These are phyloP conservation scores for Merops nubicus DNA, from an alignment of 2,113 vertebrate genomes.

Conservation along the genomic window DNA sequence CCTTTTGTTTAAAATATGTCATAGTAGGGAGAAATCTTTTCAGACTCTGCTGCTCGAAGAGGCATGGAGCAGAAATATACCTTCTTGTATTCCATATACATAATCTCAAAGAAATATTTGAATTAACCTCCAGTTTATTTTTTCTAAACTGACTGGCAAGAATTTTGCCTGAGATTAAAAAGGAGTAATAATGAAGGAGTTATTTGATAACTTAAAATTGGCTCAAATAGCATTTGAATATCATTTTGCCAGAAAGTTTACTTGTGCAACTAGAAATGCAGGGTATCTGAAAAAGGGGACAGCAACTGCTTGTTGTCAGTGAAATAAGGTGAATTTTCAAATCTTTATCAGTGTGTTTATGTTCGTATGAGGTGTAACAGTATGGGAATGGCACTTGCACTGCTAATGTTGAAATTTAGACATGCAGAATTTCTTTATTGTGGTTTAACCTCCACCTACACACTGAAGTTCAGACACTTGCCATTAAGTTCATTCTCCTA, in stretches of 20 bases:
- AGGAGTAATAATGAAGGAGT: background rate
- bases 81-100: background rate
- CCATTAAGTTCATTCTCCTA: background rate
- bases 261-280: background rate
- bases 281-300: background rate
- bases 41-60: background rate
- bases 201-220: conserved; percentile 10
- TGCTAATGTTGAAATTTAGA: background rate
- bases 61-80: background rate
- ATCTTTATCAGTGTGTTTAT: background rate
- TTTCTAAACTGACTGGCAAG: background rate
- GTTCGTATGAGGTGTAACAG: background rate
- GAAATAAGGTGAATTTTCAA: background rate
- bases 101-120: background rate
- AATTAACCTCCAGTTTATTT: background rate
- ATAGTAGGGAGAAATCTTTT: background rate
- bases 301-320: background rate
- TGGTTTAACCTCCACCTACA: background rate
- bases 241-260: conserved; percentile 12
- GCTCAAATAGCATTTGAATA: background rate
- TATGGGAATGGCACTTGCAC: background rate
- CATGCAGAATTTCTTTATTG: background rate
- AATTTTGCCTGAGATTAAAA: conserved; percentile 5
- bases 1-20: background rate
- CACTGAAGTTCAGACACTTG: background rate